Conservation (phyloP, 2,113 vertebrate genomes). For the Seriola dumerili region DNA sequence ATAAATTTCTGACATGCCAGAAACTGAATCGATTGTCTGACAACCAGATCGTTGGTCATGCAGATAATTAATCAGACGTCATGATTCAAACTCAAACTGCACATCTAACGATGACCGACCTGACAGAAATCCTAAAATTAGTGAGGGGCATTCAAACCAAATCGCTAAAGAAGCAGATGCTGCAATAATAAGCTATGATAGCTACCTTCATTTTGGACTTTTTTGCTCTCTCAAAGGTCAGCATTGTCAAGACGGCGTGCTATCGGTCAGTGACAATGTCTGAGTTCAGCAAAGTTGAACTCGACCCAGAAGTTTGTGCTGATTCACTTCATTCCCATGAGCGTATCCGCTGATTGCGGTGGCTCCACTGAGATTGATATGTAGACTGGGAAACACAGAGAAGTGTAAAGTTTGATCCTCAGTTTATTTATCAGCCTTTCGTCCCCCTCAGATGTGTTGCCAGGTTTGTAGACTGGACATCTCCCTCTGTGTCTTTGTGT, state of each 20-base stretch:
- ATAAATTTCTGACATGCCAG: neutral
- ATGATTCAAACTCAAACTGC: neutral
- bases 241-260: neutral
- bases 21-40: neutral
- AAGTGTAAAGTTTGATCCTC: neutral
- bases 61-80: neutral
- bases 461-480: slow-evolving; percentile 48
- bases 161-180: neutral
- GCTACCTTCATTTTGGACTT: neutral
- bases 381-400: neutral
- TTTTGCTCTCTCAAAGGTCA: too few relatives aligned
- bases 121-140: neutral
- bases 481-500: slow-evolving; percentile 42
- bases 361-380: neutral
- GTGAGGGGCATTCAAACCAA: neutral
- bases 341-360: neutral
- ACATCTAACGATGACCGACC: neutral
- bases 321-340: neutral
- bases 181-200: neutral
- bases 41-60: neutral
- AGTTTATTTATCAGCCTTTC: neutral
- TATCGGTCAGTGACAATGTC: neutral
- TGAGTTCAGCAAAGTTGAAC: neutral
- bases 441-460: slow-evolving; percentile 38
- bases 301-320: neutral